These are phyloP conservation scores for Sarcophilus harrisii DNA, from an alignment of 2,797 vertebrate genomes.

Conservation along the genomic window DNA sequence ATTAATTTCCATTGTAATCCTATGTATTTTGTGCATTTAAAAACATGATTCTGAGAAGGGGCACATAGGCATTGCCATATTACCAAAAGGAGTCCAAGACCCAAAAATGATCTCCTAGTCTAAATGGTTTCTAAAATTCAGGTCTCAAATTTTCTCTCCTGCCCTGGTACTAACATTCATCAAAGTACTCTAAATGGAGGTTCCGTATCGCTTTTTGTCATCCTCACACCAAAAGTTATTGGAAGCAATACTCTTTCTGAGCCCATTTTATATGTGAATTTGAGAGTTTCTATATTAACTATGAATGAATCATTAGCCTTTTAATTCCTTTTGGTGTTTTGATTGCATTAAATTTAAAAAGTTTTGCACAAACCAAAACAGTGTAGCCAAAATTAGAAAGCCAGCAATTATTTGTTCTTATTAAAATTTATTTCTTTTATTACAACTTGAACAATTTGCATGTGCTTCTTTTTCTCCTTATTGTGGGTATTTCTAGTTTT, in stretches of 20 bases:
- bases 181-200: not conserved
- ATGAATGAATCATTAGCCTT: not conserved
- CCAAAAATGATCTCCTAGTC: not conserved
- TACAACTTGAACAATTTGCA: not conserved
- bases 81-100: not conserved
- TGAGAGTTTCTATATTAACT: not conserved
- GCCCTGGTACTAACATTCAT: not conserved
- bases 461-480: not conserved
- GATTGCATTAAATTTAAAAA: too few relatives aligned
- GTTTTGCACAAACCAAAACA: too few relatives aligned
- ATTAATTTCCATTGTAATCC: not conserved
- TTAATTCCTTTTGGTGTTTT: not conserved
- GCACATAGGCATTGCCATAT: not conserved
- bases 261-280: not conserved
- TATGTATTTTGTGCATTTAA: not conserved
- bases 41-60: not conserved
- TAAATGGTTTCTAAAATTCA: not conserved
- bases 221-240: not conserved
- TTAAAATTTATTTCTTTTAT: not conserved
- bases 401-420: not conserved
- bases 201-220: not conserved
- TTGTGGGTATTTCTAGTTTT: not conserved
- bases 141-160: not conserved
- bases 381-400: too few relatives aligned
- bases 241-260: not conserved